These are phyloP conservation scores for Malurus splendens DNA, from an alignment of 2,797 vertebrate species.

Conservation along the genomic window DNA sequence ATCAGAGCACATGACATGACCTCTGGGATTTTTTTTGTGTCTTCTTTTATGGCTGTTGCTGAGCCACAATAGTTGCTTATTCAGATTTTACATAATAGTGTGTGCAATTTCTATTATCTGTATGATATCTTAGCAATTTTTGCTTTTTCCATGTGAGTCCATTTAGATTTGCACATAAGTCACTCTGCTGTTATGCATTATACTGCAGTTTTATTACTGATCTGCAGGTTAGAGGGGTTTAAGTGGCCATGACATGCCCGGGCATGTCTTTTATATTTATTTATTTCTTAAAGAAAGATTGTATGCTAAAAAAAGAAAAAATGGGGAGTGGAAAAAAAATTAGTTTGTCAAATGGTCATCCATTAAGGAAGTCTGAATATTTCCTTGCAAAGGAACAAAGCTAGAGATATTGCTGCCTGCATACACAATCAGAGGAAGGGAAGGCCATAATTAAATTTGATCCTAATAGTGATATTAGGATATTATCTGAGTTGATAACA, in stretches of 20 bases:
- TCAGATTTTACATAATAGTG: background rate
- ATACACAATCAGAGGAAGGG: background rate
- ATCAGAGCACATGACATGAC: background rate
- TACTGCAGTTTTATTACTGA: background rate
- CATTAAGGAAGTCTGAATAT: background rate
- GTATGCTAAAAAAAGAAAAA: background rate
- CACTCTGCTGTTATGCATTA: background rate
- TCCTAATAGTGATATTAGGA: background rate
- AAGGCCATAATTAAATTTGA: background rate
- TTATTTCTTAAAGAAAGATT: background rate
- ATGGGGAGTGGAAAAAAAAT: accelerated
- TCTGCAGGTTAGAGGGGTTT: background rate
- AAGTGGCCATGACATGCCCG: background rate
- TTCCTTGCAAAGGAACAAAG: background rate
- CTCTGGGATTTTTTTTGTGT: background rate
- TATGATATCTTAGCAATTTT: background rate
- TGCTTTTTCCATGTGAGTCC: background rate
- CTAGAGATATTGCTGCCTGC: background rate
- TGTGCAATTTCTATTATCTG: background rate
- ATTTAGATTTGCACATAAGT: background rate
- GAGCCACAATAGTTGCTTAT: background rate
- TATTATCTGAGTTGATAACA: accelerated
- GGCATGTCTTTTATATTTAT: background rate
- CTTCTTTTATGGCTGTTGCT: background rate
- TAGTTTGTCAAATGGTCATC: background rate